phyloP scores from a whole-genome alignment of 2,113 vertebrate genomes.

The Tringa solitaria region DNA sequence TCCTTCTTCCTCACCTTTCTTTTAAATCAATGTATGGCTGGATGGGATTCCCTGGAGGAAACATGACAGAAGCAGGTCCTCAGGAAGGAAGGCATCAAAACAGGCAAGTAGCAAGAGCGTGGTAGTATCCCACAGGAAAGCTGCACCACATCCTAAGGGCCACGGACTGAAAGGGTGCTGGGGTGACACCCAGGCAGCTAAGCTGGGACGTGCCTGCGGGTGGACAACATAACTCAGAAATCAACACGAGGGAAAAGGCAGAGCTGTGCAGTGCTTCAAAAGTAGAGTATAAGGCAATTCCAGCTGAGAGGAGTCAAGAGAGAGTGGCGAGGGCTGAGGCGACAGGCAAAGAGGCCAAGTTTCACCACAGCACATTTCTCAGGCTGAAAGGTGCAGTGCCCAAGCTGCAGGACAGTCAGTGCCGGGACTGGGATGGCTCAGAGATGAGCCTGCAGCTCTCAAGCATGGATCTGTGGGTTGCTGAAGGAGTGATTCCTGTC shows the following conservation, averaged over 20 bases:
- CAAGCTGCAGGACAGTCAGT: not conserved
- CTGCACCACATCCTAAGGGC: not conserved
- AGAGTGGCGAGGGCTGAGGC: not conserved
- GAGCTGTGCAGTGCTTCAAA: not conserved
- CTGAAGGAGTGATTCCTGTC: not conserved
- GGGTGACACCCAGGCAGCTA: not conserved
- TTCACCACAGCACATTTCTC: accelerated
- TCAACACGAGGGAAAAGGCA: not conserved
- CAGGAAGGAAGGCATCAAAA: not conserved
- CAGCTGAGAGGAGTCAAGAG: not conserved
- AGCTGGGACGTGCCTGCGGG: not conserved
- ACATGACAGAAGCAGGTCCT: not conserved
- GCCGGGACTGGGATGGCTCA: not conserved
- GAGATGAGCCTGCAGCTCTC: not conserved
- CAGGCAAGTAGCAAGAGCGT: not conserved
- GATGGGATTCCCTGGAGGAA: not conserved
- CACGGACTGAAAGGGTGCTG: accelerated
- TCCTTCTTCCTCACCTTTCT: not conserved
- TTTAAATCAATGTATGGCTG: not conserved
- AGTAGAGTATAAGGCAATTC: not conserved
- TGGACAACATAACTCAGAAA: not conserved
- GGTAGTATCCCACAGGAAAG: not conserved
- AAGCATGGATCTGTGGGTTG: not conserved
- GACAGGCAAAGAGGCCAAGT: not conserved
- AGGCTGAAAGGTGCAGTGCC: not conserved